Percentiles rank a stretch among this genome's conserved stretches.
These are phyloP conservation scores for Synanthedon myopaeformis DNA, from an alignment of 2,888 invertebrate species.

Conservation along the genomic window DNA sequence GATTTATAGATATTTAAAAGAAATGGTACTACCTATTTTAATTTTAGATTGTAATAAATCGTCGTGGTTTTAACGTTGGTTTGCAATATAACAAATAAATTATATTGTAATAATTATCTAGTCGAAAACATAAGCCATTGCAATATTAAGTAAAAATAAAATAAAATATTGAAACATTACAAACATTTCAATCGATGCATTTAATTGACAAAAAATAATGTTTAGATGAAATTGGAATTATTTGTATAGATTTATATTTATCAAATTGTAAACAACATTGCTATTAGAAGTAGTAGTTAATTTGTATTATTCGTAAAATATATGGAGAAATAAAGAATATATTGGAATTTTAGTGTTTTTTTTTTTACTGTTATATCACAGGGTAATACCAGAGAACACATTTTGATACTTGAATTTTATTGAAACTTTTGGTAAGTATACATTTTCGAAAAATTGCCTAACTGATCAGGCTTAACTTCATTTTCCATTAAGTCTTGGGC, in stretches of 20 bases:
- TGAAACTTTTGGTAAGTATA: no score
- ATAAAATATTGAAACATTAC: slow-evolving; percentile 12
- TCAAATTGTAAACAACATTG: background rate
- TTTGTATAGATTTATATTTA: background rate
- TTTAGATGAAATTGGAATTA: background rate
- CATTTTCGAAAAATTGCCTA: no score
- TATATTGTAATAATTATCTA: slow-evolving; percentile 55
- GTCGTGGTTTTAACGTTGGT: slow-evolving; percentile 6
- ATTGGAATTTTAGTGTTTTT: background rate
- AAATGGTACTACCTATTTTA: slow-evolving; percentile 1
- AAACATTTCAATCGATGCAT: slow-evolving; percentile 14
- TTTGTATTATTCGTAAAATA: slow-evolving; percentile 13
- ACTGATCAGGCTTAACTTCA: no score
- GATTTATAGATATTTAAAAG: background rate
- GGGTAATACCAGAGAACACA: no score
- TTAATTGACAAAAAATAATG: slow-evolving; percentile 7
- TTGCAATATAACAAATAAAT: background rate
- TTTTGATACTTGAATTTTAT: no score
- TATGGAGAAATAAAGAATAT: background rate
- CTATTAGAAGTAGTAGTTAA: slow-evolving; percentile 11
- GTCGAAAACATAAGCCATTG: slow-evolving; percentile 68
- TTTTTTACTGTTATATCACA: background rate
- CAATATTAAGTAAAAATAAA: slow-evolving; percentile 49
- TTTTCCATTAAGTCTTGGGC: no score
- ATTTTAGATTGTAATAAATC: background rate